Evolutionary conservation across 1,140 invertebrate genomes (phyloP).

Genomic region (Drosophila miranda): DNA sequence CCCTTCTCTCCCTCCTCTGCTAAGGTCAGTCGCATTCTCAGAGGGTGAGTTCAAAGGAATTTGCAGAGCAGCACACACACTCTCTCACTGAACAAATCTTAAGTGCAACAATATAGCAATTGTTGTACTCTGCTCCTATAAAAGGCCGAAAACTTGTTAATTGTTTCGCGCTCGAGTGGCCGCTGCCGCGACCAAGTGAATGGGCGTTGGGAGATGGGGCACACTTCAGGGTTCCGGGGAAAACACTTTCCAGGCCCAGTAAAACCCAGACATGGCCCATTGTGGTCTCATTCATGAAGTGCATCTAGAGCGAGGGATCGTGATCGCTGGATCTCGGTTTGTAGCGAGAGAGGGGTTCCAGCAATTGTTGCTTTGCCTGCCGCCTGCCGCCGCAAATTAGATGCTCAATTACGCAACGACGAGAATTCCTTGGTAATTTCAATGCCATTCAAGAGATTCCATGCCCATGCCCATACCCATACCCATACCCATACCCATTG

Average conservation of each 20-base stretch:
- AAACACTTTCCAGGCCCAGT: conserved; percentile 71
- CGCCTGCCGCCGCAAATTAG: conserved; percentile 69
- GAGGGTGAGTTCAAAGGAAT: conserved; percentile 65
- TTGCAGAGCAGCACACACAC: conserved; percentile 37
- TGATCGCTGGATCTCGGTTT: conserved; percentile 5
- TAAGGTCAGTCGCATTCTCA: conserved; percentile 30
- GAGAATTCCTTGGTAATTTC: conserved; percentile 67
- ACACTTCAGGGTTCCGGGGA: conserved; percentile 61
- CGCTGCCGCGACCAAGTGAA: conserved; percentile 18
- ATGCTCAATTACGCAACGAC: conserved; percentile 68
- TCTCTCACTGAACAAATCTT: conserved; percentile 37
- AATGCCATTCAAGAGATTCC: conserved; percentile 21
- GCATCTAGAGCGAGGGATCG: conserved; percentile 41
- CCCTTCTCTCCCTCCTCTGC: conserved; percentile 2
- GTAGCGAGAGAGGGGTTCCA: conserved; percentile 9
- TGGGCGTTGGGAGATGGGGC: conserved; percentile 27
- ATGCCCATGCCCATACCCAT: conserved; percentile 6
- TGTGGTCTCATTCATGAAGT: conserved; percentile 60
- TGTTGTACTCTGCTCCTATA: conserved; percentile 32
- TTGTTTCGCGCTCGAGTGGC: conserved; percentile 75
- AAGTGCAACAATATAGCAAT: conserved; percentile 62
- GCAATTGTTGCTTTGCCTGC: conserved; percentile 49
- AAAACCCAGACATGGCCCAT: conserved; percentile 43
- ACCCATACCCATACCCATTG: conserved; percentile 9
- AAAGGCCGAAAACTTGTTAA: conserved; percentile 65